Base-by-base conservation (phyloP, 2,888 invertebrate species). In the Hyposoter didymator region DNA sequence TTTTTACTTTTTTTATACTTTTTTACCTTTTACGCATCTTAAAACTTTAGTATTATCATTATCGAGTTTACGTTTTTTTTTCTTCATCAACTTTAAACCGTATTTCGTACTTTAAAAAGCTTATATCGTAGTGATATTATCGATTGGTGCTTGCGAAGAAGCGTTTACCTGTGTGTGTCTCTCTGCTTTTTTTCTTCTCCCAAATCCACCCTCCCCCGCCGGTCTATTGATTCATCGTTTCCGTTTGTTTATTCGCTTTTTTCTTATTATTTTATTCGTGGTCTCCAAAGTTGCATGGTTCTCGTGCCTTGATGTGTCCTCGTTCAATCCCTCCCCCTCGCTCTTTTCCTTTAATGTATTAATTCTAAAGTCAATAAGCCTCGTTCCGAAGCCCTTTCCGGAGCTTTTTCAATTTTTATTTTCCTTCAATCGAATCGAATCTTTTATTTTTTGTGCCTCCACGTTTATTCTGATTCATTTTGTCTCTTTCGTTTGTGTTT, bases 41-140 rank as follows among this genome's bases (percentile, higher is more conserved):
- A 66, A 82, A 86, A 70, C 84, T 75, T 84, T 82, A 78, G 70
- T 84, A 86, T 84, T 88, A 86, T 87, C 73, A 78, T 84, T 84
- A 86, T 84, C 78, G 67, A 81, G 83, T 87, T 76, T 78, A 75
- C 59, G 69, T 78, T 84, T 87, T 89, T 87, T 83, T 81, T 78
- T 89, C 87, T 78, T 85, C n/a, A 55, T 83, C 70, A 84, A 85
- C 82, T 78, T 88, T 87, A 87, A 85, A 89, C 88, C 87, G 89
- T 90, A 90, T 88, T 85, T 88, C 85, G 89, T 90, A 90, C 88
- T 89, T 93, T 92, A 92, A 91, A 92, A 93, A 93, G 93, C 93
- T 93, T 93, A 93, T 89, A 91, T 90, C 89, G 84, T 93, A 93
- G 90, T 93, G 93, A 93, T 93, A 93, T 93, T 92, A 91, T 92